Conservation (phyloP, 2,888 invertebrate genomes). For the Callinectes sapidus region DNA sequence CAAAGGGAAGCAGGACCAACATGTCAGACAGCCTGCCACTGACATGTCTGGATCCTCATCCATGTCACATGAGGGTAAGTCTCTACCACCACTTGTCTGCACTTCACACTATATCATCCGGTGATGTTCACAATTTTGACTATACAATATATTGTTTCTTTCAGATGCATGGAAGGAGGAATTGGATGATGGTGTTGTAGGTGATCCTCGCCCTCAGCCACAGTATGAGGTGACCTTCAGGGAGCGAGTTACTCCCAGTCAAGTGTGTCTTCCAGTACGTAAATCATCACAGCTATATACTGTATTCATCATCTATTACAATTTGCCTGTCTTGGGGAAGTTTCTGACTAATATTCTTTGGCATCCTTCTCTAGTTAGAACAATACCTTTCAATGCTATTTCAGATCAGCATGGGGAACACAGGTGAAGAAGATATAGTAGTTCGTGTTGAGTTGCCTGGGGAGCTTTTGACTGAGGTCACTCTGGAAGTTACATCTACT, state of each 20-base stretch:
- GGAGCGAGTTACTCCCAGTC: slow-evolving; percentile 48
- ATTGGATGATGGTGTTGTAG: neutral
- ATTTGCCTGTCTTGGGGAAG: neutral
- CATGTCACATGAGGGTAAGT: neutral
- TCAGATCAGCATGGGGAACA: slow-evolving; percentile 48
- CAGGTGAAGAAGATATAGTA: slow-evolving; percentile 55
- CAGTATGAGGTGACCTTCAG: slow-evolving; percentile 58
- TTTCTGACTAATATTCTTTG: neutral
- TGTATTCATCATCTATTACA: neutral
- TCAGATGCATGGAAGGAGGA: slow-evolving; percentile 34
- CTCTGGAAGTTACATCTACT: slow-evolving; percentile 52
- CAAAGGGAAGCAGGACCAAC: neutral
- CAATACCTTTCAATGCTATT: neutral
- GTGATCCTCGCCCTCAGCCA: slow-evolving; percentile 54
- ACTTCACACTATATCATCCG: neutral
- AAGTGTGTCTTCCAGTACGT: slow-evolving; percentile 58
- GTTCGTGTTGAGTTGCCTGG: slow-evolving; percentile 55
- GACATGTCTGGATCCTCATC: neutral
- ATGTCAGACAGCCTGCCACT: neutral
- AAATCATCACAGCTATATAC: neutral
- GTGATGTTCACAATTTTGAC: neutral
- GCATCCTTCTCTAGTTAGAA: neutral
- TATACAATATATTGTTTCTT: slow-evolving; percentile 28
- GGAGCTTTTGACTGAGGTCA: slow-evolving; percentile 55
- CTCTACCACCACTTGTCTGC: neutral